phyloP scores from a whole-genome alignment of 2,113 vertebrate species.

The Mastomys coucha region DNA sequence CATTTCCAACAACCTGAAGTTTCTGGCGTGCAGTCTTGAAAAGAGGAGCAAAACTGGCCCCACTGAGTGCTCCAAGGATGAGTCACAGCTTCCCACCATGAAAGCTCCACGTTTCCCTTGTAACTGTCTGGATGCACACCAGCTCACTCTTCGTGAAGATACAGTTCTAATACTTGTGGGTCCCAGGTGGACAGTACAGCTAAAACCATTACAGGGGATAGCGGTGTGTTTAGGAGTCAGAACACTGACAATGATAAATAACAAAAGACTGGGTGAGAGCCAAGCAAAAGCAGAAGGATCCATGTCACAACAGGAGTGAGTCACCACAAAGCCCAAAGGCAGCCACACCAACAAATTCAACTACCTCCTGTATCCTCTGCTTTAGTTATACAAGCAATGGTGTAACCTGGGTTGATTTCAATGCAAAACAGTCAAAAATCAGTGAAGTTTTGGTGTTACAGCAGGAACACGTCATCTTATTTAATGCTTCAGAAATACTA shows the following conservation, averaged over 20 bases:
- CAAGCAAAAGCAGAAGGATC: not conserved
- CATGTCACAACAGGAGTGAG: not conserved
- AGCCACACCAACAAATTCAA: not conserved
- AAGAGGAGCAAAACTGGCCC: not conserved
- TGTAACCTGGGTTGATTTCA: not conserved
- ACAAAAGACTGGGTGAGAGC: not conserved
- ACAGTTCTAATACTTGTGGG: not conserved
- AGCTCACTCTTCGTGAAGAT: not conserved
- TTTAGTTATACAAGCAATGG: not conserved
- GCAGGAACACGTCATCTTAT: not conserved
- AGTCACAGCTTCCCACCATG: not conserved
- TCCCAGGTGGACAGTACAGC: not conserved
- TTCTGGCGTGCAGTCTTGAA: not conserved
- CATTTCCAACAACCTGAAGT: not conserved
- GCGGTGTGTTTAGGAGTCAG: not conserved
- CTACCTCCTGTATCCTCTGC: not conserved
- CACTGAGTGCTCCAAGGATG: not conserved
- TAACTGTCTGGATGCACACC: not conserved
- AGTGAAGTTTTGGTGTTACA: not conserved
- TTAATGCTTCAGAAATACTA: not conserved
- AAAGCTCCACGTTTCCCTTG: not conserved
- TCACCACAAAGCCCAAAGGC: not conserved
- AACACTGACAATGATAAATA: not conserved
- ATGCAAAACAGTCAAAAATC: conserved; percentile 19
- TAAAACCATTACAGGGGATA: not conserved